These are phyloP conservation scores for Caenorhabditis uteleia DNA, from an alignment of 2,888 invertebrate genomes.

Conservation along the genomic window DNA sequence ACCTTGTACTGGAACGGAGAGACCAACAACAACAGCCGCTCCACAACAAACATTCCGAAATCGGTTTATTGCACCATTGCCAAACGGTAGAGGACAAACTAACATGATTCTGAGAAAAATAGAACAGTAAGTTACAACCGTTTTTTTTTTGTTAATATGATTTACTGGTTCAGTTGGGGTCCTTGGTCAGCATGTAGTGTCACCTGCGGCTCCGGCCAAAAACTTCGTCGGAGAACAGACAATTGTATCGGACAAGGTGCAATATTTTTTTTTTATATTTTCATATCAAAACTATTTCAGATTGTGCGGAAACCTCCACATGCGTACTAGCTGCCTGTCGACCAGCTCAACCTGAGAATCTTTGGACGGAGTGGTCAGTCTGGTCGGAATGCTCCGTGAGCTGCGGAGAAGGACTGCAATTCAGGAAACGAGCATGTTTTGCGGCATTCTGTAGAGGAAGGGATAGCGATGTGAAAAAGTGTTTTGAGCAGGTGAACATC, in stretches of 20 bases:
- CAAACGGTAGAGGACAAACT: slow-evolving; percentile 17
- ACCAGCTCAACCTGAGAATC: not conserved
- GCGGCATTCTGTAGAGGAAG: slow-evolving; percentile 32
- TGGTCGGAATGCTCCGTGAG: slow-evolving; percentile 44
- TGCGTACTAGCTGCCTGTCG: slow-evolving; percentile 17
- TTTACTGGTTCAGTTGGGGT: slow-evolving; percentile 38
- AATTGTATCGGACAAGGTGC: slow-evolving; percentile 31
- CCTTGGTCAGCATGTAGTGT: slow-evolving; percentile 52
- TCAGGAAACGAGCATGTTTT: slow-evolving; percentile 41
- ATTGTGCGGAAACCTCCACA: slow-evolving; percentile 35
- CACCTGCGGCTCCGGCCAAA: slow-evolving; percentile 45
- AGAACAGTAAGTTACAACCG: no score
- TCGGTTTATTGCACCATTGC: slow-evolving; percentile 24
- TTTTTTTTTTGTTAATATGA: no score
- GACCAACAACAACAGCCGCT: slow-evolving; percentile 10
- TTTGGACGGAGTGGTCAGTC: slow-evolving; percentile 36
- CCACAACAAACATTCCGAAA: slow-evolving; percentile 32
- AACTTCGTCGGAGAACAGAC: slow-evolving; percentile 36
- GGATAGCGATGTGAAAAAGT: slow-evolving; percentile 35
- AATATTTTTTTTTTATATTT: not conserved
- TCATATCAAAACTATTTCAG: slow-evolving; percentile 6
- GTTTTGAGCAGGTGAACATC: slow-evolving; percentile 25
- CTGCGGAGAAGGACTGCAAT: slow-evolving; percentile 41
- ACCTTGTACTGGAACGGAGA: slow-evolving; percentile 27
- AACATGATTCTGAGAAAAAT: slow-evolving; percentile 23